Percentiles rank a stretch among this genome's conserved stretches.
Evolutionary conservation across 2,888 invertebrate species (phyloP).

Genomic region (Synanthedon vespiformis): DNA sequence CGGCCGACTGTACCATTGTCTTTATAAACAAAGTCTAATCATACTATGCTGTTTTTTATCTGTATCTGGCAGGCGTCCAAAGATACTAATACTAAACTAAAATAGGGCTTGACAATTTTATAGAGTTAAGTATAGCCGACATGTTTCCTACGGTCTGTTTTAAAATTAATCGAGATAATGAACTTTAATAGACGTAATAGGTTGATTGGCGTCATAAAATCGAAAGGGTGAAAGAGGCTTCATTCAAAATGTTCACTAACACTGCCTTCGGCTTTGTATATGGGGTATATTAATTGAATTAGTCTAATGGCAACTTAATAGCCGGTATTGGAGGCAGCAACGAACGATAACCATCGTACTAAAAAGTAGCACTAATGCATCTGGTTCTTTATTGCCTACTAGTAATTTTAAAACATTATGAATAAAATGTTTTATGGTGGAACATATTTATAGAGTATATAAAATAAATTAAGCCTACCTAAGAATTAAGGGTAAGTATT

Average conservation of each 20-base stretch:
- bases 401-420: too few relatives aligned
- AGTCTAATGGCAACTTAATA: slow-evolving; percentile 23
- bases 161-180: slow-evolving; percentile 42
- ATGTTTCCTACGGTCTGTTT: slow-evolving; percentile 24
- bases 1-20: too few relatives aligned
- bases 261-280: slow-evolving; percentile 7
- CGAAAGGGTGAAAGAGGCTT: slow-evolving; percentile 15
- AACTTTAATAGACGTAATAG: slow-evolving; percentile 49
- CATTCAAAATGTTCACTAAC: slow-evolving; percentile 5
- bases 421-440: too few relatives aligned
- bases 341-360: slow-evolving; percentile 3
- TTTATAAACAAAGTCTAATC: too few relatives aligned
- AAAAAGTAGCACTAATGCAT: background rate
- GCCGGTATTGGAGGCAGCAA: slow-evolving; percentile 11
- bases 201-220: slow-evolving; percentile 54
- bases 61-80: too few relatives aligned
- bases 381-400: too few relatives aligned
- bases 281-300: slow-evolving; percentile 34
- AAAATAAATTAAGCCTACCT: too few relatives aligned
- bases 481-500: too few relatives aligned
- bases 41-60: too few relatives aligned
- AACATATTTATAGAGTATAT: too few relatives aligned
- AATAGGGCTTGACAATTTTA: too few relatives aligned
- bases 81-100: too few relatives aligned
- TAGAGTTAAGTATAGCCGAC: slow-evolving; percentile 9